Conservation (phyloP, 2,888 invertebrate species). For the Brachyptera putata region DNA sequence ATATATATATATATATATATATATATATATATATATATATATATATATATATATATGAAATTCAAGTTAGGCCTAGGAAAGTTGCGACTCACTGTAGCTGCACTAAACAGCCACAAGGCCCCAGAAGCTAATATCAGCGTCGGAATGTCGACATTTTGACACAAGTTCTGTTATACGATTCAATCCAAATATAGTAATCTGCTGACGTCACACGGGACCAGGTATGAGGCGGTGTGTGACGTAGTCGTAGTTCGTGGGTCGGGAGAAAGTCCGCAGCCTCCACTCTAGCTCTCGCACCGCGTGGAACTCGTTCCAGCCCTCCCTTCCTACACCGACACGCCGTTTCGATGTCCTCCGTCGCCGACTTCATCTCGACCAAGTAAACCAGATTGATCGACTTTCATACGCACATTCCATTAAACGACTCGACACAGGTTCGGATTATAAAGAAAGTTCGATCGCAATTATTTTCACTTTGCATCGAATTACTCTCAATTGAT, state of each 20-base stretch:
- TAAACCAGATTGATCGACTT: not conserved
- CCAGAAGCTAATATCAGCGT: not conserved
- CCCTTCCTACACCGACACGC: not conserved
- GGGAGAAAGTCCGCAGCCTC: not conserved
- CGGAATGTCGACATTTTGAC: constrained; percentile 6
- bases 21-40: too few relatives aligned
- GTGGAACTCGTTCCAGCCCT: not conserved
- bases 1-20: too few relatives aligned
- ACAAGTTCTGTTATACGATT: constrained; percentile 2
- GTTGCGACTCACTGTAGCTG: too few relatives aligned
- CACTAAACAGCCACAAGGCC: not conserved
- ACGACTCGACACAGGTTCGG: not conserved
- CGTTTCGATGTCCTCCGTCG: not conserved
- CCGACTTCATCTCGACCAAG: not conserved
- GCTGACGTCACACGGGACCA: constrained; percentile 2
- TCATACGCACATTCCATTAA: not conserved
- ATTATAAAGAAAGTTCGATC: not conserved
- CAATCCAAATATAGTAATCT: constrained; percentile 11
- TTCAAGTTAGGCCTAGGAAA: too few relatives aligned
- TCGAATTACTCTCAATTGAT: not conserved
- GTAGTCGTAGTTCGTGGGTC: not conserved
- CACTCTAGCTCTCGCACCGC: not conserved
- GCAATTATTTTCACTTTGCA: constrained; percentile 4
- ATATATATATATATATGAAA: too few relatives aligned
- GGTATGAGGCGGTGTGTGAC: constrained; percentile 2